These are phyloP conservation scores for Hemitrygon akajei DNA, from an alignment of 2,797 vertebrate species.

Conservation along the genomic window DNA sequence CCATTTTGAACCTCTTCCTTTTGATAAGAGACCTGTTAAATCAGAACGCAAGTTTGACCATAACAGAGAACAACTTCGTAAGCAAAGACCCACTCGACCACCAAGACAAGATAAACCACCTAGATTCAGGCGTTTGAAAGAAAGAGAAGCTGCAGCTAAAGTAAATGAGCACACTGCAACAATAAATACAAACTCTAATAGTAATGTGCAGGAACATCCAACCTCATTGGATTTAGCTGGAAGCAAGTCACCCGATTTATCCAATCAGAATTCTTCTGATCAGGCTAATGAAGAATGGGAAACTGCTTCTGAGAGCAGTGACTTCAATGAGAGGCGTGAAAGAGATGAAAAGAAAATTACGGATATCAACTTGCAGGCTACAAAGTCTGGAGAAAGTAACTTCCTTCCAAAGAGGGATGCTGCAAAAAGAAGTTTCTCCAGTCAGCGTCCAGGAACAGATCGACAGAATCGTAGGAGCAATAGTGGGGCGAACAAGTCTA, in stretches of 20 bases:
- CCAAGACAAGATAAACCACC: constrained; percentile 95
- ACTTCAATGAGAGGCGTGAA: constrained; percentile 93
- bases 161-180: constrained; percentile 50
- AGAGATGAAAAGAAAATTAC: constrained; percentile 84
- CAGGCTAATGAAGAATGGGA: constrained; percentile 99
- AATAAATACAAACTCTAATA: constrained; percentile 48
- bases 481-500: constrained; percentile 72
- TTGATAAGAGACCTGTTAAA: constrained; percentile 57
- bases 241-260: constrained; percentile 91
- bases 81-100: constrained; percentile 83
- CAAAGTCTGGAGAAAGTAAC: constrained; percentile 56
- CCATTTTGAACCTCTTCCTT: constrained; percentile 42
- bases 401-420: constrained; percentile 72
- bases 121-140: constrained; percentile 85
- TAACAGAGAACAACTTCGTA: constrained; percentile 76
- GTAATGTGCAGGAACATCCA: constrained; percentile 50
- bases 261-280: constrained; percentile 98
- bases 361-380: constrained; percentile 58
- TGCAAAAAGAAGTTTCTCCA: constrained; percentile 92
- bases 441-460: constrained; percentile 81
- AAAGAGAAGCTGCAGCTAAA: constrained; percentile 70
- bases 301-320: constrained; percentile 95
- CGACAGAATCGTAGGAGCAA: constrained; percentile 84
- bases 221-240: constrained; percentile 68
- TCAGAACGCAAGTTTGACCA: constrained; percentile 83